Base-by-base conservation (phyloP, 2,797 vertebrate genomes). In the Lepidocolaptes lacrymiger region DNA sequence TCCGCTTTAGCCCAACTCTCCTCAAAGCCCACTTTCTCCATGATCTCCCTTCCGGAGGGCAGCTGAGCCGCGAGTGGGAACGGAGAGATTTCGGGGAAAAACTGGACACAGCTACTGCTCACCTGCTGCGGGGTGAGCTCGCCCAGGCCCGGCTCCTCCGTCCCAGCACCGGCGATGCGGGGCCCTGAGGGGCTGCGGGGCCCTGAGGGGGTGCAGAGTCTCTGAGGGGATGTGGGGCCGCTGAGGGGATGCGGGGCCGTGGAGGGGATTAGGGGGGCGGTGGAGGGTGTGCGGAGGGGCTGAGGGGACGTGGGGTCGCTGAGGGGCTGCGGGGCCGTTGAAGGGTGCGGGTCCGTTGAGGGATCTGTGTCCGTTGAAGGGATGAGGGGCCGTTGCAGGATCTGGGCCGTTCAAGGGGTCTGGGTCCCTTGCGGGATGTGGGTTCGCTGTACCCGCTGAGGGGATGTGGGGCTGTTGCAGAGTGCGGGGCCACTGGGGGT, bases 111-210 rank as follows among this genome's bases (percentile, higher is more conserved):
- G 27, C 19, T 44, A 5, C 7, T 0, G 51, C 10, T 4, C 17
- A 14, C 5, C 26, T 0, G 9, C 18, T 18, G 43, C 4, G 9
- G n/a, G 1, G 9, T 27, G 34, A 71, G 28, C 1, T 6, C 14
- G 14, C 5, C 17, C 58, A 5, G 34, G 19, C 34, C 18, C 5
- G 1, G 56, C 41, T 37, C 58, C n/a, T 37, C 21, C 55, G 22
- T 12, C 39, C 36, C 9, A 27, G 26, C 43, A 7, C 48, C 2
- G 2, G 14, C 37, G 56, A 24, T 7, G 12, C 0, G 34, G 14
- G 12, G 4, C 24, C 21, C 36, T 5, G n/a, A 1, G 12, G 1
- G 49, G 46, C 24, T 19, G 36, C 7, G 48, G 12, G 10, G 4
- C 24, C 21, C n/a, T 5, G 36, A 1, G 12, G 1, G 49, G n/a